A percentile compares a stretch with the other conserved stretches of the same genome.
phyloP scores from a whole-genome alignment of 2,888 invertebrate species.

The Aricia artaxerxes region DNA sequence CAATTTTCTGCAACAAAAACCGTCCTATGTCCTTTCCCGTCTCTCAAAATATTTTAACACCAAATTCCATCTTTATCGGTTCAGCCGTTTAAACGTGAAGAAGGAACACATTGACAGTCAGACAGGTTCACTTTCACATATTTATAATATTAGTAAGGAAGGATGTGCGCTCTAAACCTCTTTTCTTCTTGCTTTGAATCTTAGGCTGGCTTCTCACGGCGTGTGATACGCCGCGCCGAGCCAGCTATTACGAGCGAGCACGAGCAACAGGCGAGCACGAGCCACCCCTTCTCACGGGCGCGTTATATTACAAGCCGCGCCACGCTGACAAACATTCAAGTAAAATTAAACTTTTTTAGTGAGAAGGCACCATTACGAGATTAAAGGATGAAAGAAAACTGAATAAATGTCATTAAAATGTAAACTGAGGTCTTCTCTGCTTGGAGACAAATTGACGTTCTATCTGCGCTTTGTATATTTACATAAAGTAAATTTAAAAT shows the following conservation, averaged over 20 bases:
- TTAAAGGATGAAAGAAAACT: background rate
- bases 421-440: background rate
- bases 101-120: background rate
- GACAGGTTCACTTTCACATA: background rate
- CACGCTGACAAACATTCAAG: no score
- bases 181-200: background rate
- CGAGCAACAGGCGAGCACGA: no score
- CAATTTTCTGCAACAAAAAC: no score
- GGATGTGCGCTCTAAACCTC: background rate
- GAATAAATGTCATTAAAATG: slow-evolving; percentile 15
- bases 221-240: no score
- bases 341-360: no score
- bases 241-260: no score
- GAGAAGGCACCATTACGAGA: background rate
- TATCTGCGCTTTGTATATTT: slow-evolving; percentile 5
- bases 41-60: no score
- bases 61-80: background rate
- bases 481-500: slow-evolving; percentile 19
- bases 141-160: background rate
- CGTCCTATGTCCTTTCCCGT: no score
- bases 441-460: slow-evolving; percentile 10
- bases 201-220: background rate
- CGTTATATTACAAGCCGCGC: no score
- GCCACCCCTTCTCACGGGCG: no score
- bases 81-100: background rate